Base-by-base conservation (phyloP, 2,113 vertebrate species). In the Morone chrysops region DNA sequence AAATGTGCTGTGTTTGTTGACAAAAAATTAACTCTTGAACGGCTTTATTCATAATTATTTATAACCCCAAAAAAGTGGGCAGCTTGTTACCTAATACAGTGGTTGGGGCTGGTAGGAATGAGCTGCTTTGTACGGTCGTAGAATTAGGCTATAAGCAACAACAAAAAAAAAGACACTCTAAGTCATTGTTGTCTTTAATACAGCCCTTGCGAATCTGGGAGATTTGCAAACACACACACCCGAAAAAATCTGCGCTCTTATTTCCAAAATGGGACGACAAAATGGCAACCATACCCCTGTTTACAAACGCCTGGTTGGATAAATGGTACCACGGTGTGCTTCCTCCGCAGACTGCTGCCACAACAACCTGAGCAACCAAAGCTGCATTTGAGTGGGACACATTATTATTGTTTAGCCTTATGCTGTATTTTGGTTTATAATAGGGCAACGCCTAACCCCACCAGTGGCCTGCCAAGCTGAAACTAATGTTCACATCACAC, bases 341-440 rank as follows among this genome's bases (percentile, higher is more conserved):
- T 41, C 67, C 69, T 51, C 50, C 2, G 4, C 73, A 51, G 8
- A 25, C 43, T 74, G 69, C 80, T 63, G 77, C 81, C 85, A 88
- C 70, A 86, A 86, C 83, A 91, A 81, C 86, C 87, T 57, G 85
- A 80, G 80, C 82, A 81, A 72, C 81, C 83, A 79, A 69, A 83
- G 80, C 65, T 75, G 77, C 66, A 31, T 80, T 69, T 50, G 59
- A 80, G 80, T 70, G 72, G 63, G 68, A 66, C 80, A 74, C 57
- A 69, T 88, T 89, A 88, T 88, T 92, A 89, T 87, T 91, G 87
- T 92, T 88, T 88, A 82, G 83, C 72, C 80, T 78, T 57, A 50
- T 57, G 68, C 62, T 81, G 79, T 86, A 81, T 90, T 92, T 90
- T 81, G 86, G 87, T 91, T 89, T 89, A 90, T 88, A 88, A 88